These are phyloP conservation scores for Lucifuga dentata DNA, from an alignment of 2,113 vertebrate genomes.

Conservation along the genomic window DNA sequence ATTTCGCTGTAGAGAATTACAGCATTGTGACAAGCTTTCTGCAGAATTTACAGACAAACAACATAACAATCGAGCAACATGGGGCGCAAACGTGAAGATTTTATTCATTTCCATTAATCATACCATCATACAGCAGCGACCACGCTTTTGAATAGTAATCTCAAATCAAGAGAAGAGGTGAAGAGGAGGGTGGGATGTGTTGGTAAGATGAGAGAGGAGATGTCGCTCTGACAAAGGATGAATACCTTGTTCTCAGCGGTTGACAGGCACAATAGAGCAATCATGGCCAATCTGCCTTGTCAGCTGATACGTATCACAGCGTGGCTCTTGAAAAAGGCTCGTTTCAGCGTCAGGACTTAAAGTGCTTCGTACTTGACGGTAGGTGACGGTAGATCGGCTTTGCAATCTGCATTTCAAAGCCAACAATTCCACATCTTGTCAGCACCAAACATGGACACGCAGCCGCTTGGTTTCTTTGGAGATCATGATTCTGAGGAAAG, in stretches of 20 bases:
- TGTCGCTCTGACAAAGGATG: constrained; percentile 66
- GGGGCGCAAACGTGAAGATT: constrained; percentile 4
- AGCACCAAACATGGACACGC: no score
- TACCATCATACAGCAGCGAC: constrained; percentile 20
- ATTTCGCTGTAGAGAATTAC: no score
- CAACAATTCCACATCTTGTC: background rate
- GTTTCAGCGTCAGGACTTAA: constrained; percentile 65
- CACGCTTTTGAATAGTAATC: constrained; percentile 51
- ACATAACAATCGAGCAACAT: no score
- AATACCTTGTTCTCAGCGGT: constrained; percentile 72
- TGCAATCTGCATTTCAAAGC: constrained; percentile 82
- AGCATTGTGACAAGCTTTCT: background rate
- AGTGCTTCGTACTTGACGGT: constrained; percentile 76
- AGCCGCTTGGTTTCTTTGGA: no score
- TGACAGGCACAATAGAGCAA: constrained; percentile 81
- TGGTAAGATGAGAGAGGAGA: constrained; percentile 52
- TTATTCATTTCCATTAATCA: constrained; percentile 20
- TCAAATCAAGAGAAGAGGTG: constrained; percentile 66
- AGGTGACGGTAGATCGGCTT: constrained; percentile 79
- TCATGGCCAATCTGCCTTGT: constrained; percentile 74
- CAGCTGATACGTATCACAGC: constrained; percentile 74
- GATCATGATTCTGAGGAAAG: no score
- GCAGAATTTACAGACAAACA: background rate
- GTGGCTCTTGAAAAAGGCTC: constrained; percentile 64
- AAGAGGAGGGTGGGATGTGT: constrained; percentile 17